Evolutionary conservation across 2,888 invertebrate species (phyloP).

Genomic region (Octonoba sinensis): DNA sequence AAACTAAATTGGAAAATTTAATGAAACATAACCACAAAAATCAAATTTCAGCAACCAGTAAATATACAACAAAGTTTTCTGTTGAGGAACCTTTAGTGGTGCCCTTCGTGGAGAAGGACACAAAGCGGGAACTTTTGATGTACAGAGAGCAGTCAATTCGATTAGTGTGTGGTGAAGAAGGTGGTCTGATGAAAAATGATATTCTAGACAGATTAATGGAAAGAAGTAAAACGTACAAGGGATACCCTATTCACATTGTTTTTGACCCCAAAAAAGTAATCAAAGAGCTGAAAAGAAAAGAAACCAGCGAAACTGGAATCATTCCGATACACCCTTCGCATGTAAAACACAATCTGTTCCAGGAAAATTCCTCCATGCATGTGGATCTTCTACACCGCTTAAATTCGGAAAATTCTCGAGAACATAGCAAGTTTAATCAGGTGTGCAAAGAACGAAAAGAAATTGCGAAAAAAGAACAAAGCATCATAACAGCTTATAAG

Average conservation of each 20-base stretch:
- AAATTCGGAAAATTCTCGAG: neutral
- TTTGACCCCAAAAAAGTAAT: constrained; percentile 6
- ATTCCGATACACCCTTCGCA: neutral
- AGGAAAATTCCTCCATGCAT: neutral
- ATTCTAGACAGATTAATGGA: neutral
- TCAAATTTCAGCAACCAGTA: no score
- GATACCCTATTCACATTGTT: constrained; percentile 17
- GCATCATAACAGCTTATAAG: neutral
- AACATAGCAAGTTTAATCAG: neutral
- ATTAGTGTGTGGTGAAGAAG: neutral
- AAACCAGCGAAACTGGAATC: no score
- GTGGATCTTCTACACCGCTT: neutral
- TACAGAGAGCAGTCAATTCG: constrained; percentile 4
- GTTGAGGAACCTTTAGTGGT: constrained; percentile 2
- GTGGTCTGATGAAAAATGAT: neutral
- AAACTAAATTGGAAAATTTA: no score
- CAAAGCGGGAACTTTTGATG: constrained; percentile 9
- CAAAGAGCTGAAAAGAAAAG: neutral
- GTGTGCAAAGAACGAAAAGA: neutral
- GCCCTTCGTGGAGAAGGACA: neutral
- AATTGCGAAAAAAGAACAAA: neutral
- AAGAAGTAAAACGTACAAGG: constrained; percentile 6
- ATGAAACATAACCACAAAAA: no score
- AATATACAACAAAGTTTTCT: neutral
- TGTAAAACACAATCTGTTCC: constrained; percentile 3